Evolutionary conservation across 2,888 invertebrate genomes (phyloP), one percentile per base, ranked within the genome.

Genomic region (Diaphora mendica): DNA sequence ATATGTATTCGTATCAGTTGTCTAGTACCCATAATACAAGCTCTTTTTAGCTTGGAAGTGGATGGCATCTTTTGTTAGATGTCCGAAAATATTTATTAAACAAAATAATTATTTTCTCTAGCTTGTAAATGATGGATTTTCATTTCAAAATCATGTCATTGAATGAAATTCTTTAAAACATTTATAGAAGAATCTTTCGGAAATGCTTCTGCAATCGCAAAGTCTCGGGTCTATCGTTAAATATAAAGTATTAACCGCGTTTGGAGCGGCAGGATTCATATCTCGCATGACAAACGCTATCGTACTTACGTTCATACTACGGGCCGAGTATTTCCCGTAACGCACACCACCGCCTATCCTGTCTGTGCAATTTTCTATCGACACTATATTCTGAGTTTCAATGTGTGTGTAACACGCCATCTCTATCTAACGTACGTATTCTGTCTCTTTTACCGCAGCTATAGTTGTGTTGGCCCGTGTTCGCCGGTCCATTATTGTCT

Each of bases 401-500:
- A 76, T 70, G 84, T 85, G 82, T 79, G 86, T 70, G 84, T 78
- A 66, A 81, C 79, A 35, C 72, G 73, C 82, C 79, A 74, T 87
- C 91, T 76, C 80, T 86, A 75, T 82, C 70, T 78, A 73, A 76
- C 86, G 82, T 83, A 84, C 87, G 82, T 83, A 71, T 71, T 78
- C 30, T 69, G 75, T 80, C 86, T 84, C 87, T 75, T 90, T 70
- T 13, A 9, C 23, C 39, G 35, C n/a, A 68, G n/a, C 77, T 85
- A 88, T 87, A 88, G 87, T 86, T 89, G 86, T 87, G 85, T 87
- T 71, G 85, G 82, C 77, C 83, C 85, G 86, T 89, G 89, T 89
- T 88, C 87, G 86, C 85, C 88, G 90, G 91, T 91, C 91, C 89
- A 93, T 93, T 93, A 93, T 91, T 89, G 89, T 91, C 88, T 91